Conservation (phyloP, 2,113 vertebrate genomes). For the Caracal caracal region DNA sequence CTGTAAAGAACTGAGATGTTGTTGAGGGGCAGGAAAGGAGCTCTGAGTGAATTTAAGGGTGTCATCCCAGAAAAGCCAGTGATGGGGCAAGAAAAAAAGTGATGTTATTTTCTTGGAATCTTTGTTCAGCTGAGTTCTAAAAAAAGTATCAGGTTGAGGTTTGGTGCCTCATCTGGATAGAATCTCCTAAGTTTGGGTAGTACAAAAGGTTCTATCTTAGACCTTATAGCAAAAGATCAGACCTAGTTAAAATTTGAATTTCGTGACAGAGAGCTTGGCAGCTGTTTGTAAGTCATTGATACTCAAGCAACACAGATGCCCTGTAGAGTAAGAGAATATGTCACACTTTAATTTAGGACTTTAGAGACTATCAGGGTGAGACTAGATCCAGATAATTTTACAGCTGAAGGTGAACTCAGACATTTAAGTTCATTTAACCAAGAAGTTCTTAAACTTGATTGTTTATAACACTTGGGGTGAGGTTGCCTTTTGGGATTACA, state of each 20-base stretch:
- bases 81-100: neutral
- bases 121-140: neutral
- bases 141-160: neutral
- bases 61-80: neutral
- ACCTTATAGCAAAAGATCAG: neutral
- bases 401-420: neutral
- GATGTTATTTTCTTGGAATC: neutral
- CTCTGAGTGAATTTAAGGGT: neutral
- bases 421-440: slow-evolving; percentile 2
- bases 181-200: neutral
- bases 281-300: neutral
- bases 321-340: neutral
- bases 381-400: neutral
- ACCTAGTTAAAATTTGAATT: neutral
- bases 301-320: neutral
- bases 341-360: neutral
- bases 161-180: neutral
- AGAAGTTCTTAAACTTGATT: neutral
- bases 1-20: neutral
- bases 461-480: neutral
- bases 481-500: neutral
- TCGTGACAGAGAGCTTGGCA: neutral
- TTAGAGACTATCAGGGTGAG: neutral
- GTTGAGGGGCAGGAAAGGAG: neutral
- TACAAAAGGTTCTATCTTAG: neutral